Conservation (phyloP, 2,888 invertebrate species). For the Lamproptera curius region DNA sequence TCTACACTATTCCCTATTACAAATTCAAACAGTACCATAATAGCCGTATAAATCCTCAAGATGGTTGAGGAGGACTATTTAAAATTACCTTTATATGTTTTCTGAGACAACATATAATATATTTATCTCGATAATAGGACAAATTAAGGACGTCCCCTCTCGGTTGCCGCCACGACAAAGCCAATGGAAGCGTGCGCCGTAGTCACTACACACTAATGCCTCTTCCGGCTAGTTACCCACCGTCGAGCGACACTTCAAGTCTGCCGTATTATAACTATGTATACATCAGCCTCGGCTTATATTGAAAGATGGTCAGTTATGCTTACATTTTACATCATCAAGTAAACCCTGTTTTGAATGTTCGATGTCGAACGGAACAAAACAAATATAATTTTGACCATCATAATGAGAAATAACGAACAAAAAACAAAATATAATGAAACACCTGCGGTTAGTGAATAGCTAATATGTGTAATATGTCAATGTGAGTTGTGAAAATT, state of each 20-base stretch:
- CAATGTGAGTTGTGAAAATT: no score
- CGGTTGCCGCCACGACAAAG: slow-evolving; percentile 58
- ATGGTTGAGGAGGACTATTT: slow-evolving; percentile 15
- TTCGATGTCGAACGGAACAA: neutral
- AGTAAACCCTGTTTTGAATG: slow-evolving; percentile 11
- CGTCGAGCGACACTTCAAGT: slow-evolving; percentile 76
- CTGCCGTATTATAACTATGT: slow-evolving; percentile 31
- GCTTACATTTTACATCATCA: slow-evolving; percentile 11
- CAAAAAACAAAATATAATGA: neutral
- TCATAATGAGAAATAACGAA: no score
- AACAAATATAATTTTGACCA: no score
- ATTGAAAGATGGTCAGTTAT: slow-evolving; percentile 29
- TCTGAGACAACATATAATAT: slow-evolving; percentile 28
- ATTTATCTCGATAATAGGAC: slow-evolving; percentile 28
- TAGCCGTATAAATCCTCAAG: slow-evolving; percentile 2
- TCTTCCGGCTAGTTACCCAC: slow-evolving; percentile 43
- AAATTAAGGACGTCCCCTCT: slow-evolving; percentile 39
- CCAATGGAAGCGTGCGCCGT: slow-evolving; percentile 71
- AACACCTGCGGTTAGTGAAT: no score
- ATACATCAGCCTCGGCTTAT: slow-evolving; percentile 25
- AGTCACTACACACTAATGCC: slow-evolving; percentile 70
- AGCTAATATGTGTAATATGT: no score
- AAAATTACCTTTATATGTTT: slow-evolving; percentile 17
- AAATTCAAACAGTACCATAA: slow-evolving; percentile 3
- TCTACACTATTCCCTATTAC: slow-evolving; percentile 10